Conservation (phyloP, 2,797 vertebrate genomes). For the Mus caroli region DNA sequence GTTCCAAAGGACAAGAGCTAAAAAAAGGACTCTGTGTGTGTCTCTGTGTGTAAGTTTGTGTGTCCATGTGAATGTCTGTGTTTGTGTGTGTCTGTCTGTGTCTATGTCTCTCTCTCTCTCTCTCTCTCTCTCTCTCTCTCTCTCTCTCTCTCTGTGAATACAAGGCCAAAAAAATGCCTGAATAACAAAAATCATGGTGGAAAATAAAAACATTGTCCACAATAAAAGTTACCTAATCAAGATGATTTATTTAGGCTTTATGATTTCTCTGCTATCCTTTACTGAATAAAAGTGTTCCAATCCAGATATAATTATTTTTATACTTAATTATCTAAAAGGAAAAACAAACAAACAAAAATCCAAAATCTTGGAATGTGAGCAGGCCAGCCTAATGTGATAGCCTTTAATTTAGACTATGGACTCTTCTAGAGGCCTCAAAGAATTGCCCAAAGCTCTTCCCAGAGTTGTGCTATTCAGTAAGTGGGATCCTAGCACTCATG, state of each 20-base stretch:
- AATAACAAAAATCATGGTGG: background rate
- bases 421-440: background rate
- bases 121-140: too few relatives aligned
- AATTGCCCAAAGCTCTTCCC: background rate
- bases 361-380: background rate
- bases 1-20: background rate
- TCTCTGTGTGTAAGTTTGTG: background rate
- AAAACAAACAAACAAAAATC: background rate
- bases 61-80: background rate
- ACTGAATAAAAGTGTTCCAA: background rate
- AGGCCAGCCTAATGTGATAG: background rate
- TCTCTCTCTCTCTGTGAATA: background rate
- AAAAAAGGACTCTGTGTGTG: background rate
- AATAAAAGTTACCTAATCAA: constrained; percentile 28
- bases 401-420: background rate
- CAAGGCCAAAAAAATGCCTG: background rate
- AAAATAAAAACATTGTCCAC: background rate
- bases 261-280: background rate
- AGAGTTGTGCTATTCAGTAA: background rate
- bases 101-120: background rate
- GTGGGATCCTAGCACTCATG: background rate
- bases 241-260: background rate
- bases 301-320: background rate
- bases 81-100: background rate
- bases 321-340: background rate